Conservation (phyloP, 2,797 vertebrate species). For the Pantherophis alleghaniensis region DNA sequence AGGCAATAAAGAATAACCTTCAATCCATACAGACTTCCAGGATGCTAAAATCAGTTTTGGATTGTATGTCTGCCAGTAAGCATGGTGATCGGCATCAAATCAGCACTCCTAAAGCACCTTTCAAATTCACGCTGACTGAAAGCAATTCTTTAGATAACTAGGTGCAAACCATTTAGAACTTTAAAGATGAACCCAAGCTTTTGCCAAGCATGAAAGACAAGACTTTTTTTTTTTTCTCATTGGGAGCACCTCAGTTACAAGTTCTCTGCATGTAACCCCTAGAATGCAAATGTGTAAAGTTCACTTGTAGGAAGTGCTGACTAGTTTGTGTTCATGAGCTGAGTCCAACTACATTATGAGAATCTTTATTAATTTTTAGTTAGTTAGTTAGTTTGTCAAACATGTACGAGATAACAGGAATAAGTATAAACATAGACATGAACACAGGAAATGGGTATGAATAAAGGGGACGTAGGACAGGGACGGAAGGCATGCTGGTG, state of each 20-base stretch:
- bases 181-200: not conserved
- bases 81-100: no score
- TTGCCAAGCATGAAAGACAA: not conserved
- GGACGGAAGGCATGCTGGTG: no score
- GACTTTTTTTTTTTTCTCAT: not conserved
- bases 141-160: not conserved
- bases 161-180: not conserved
- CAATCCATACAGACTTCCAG: not conserved
- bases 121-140: not conserved
- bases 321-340: not conserved
- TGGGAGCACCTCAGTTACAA: not conserved
- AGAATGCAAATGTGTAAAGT: not conserved
- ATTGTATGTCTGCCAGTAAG: not conserved
- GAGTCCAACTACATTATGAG: not conserved
- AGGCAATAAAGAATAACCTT: not conserved
- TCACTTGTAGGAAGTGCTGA: not conserved
- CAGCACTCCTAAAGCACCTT: not conserved
- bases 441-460: no score
- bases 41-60: not conserved
- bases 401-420: no score
- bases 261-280: not conserved
- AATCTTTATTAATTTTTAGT: no score
- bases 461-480: no score
- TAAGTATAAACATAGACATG: no score
- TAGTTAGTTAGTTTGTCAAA: no score